phyloP scores from a whole-genome alignment of 2,113 vertebrate genomes.

The Phoxinus phoxinus region DNA sequence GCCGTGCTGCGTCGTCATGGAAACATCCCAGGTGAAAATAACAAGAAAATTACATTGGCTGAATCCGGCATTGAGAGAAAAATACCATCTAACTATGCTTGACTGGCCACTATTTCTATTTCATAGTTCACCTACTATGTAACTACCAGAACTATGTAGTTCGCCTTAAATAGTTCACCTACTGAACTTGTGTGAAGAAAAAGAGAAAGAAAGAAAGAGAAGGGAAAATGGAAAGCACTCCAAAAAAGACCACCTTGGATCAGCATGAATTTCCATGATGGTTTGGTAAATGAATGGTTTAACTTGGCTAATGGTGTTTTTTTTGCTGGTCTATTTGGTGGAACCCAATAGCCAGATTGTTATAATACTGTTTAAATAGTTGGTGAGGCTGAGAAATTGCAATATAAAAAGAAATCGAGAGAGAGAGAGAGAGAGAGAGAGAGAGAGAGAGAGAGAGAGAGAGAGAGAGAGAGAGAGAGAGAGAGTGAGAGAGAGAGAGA shows the following conservation, averaged over 20 bases:
- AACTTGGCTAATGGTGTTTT: not conserved
- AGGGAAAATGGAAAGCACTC: not conserved
- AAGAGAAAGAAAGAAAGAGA: slow-evolving; percentile 7
- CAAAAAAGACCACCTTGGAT: not conserved
- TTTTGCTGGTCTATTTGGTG: not conserved
- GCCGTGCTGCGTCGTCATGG: no score
- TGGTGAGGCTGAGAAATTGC: not conserved
- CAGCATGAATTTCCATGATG: not conserved
- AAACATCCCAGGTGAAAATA: no score
- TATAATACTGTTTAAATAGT: no score
- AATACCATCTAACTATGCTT: not conserved
- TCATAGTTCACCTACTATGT: no score
- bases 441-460: not conserved
- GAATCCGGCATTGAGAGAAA: not conserved
- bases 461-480: not conserved
- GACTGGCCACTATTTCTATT: not conserved
- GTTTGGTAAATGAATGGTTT: not conserved
- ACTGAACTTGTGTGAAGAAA: not conserved
- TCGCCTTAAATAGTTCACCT: no score
- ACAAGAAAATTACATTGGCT: no score
- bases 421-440: not conserved
- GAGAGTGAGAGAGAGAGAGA: not conserved
- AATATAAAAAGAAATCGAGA: not conserved
- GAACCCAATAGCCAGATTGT: not conserved
- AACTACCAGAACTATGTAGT: no score